These are phyloP conservation scores for Mya arenaria DNA, from an alignment of 1,140 invertebrate genomes.

Conservation along the genomic window DNA sequence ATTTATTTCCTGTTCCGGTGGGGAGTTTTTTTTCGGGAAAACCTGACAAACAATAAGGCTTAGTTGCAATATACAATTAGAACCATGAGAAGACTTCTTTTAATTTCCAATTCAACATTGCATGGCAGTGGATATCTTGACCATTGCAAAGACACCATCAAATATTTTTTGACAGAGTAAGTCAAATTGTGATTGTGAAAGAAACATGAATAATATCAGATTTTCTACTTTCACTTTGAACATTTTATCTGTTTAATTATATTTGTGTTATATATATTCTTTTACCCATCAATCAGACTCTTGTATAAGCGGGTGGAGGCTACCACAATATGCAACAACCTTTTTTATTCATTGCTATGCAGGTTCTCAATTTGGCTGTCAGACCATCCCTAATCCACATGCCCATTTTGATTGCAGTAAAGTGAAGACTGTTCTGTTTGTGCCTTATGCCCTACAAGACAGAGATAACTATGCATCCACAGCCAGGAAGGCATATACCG, in stretches of 20 bases:
- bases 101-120: conserved; percentile 87
- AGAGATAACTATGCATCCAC: conserved; percentile 87
- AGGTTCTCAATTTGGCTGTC: no score
- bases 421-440: conserved; percentile 87
- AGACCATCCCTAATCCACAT: no score
- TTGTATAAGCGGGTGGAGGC: no score
- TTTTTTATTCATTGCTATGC: no score
- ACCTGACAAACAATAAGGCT: not conserved
- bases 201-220: no score
- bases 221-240: no score
- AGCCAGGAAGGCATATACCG: conserved; percentile 84
- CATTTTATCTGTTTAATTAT: no score
- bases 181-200: conserved; percentile 60
- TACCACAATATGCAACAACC: no score
- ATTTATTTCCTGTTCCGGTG: not conserved
- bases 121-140: conserved; percentile 86
- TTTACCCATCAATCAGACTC: no score
- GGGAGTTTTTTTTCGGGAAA: not conserved
- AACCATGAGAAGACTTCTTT: conserved; percentile 82
- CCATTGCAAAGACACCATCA: conserved; percentile 86
- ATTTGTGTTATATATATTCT: no score
- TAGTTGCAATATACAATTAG: not conserved
- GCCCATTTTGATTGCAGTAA: conserved; percentile 73
- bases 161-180: conserved; percentile 85
- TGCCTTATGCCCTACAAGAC: conserved; percentile 88